Evolutionary conservation across 2,888 invertebrate species (phyloP).

Genomic region (Rutpela maculata): DNA sequence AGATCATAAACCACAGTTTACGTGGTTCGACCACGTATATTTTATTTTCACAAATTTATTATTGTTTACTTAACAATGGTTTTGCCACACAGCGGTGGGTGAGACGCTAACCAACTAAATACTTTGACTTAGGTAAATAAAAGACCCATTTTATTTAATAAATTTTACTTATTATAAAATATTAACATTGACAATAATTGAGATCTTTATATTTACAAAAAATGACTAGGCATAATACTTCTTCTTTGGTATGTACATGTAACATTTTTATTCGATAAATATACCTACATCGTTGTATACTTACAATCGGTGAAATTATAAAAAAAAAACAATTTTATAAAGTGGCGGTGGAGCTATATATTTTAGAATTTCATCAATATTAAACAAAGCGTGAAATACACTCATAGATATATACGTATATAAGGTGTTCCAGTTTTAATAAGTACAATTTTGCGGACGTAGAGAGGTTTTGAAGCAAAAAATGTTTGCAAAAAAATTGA

Average conservation of each 20-base stretch:
- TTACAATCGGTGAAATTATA: conserved; percentile 16
- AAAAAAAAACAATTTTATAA: not conserved
- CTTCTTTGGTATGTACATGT: conserved; percentile 50
- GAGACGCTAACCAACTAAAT: too few relatives aligned
- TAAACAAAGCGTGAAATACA: not conserved
- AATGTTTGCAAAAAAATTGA: too few relatives aligned
- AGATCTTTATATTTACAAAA: conserved; percentile 57
- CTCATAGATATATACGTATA: not conserved
- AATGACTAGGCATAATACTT: conserved; percentile 62
- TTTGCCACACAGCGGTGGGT: too few relatives aligned
- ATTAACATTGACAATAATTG: conserved; percentile 59
- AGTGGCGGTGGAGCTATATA: not conserved
- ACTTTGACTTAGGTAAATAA: too few relatives aligned
- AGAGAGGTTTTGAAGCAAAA: too few relatives aligned
- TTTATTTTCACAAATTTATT: too few relatives aligned
- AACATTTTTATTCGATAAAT: conserved; percentile 50
- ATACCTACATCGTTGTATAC: conserved; percentile 52
- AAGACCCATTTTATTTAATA: not conserved
- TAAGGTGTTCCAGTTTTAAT: not conserved
- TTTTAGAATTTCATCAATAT: not conserved
- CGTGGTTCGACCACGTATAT: too few relatives aligned
- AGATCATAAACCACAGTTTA: too few relatives aligned
- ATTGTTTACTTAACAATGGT: too few relatives aligned
- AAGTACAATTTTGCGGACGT: too few relatives aligned
- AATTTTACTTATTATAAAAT: conserved; percentile 59